Percentiles rank a stretch among this genome's conserved stretches.
These are phyloP conservation scores for Frankliniella intonsa DNA, from an alignment of 2,888 invertebrate species.

Conservation along the genomic window DNA sequence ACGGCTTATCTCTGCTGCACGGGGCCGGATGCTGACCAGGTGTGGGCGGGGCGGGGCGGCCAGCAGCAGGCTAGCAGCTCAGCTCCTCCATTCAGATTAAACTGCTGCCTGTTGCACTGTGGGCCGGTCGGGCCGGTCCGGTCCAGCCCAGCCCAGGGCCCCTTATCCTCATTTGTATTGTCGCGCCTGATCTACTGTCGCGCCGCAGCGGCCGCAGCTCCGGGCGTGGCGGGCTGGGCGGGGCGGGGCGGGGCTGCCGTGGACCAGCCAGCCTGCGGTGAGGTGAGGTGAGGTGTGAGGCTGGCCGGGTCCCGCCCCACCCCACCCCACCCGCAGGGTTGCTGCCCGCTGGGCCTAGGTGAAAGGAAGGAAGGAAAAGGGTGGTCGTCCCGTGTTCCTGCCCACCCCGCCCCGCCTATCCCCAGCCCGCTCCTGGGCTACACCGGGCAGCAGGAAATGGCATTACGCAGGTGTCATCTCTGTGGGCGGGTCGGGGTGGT, in stretches of 20 bases:
- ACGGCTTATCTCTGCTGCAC: too few relatives aligned
- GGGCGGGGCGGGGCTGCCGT: too few relatives aligned
- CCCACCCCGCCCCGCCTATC: not conserved
- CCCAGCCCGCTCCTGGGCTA: not conserved
- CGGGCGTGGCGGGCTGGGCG: too few relatives aligned
- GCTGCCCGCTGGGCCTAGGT: not conserved
- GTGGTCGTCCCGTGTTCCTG: not conserved
- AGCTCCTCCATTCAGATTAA: not conserved
- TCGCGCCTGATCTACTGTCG: too few relatives aligned
- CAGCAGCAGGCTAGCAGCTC: not conserved
- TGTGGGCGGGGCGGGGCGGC: not conserved
- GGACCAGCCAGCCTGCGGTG: too few relatives aligned
- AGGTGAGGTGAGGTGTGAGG: not conserved
- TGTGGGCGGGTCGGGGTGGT: not conserved
- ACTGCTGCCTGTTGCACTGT: constrained; percentile 5
- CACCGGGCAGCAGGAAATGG: not conserved
- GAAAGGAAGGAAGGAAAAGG: not conserved
- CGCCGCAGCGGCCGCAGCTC: too few relatives aligned
- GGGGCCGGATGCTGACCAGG: not conserved
- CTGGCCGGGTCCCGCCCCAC: not conserved
- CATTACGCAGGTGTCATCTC: constrained; percentile 18
- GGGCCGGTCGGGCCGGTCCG: not conserved
- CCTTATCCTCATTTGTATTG: too few relatives aligned
- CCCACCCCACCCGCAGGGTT: not conserved
- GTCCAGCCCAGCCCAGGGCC: too few relatives aligned